Conservation (phyloP, 2,888 invertebrate genomes). For the Drosophila nigritarsus region DNA sequence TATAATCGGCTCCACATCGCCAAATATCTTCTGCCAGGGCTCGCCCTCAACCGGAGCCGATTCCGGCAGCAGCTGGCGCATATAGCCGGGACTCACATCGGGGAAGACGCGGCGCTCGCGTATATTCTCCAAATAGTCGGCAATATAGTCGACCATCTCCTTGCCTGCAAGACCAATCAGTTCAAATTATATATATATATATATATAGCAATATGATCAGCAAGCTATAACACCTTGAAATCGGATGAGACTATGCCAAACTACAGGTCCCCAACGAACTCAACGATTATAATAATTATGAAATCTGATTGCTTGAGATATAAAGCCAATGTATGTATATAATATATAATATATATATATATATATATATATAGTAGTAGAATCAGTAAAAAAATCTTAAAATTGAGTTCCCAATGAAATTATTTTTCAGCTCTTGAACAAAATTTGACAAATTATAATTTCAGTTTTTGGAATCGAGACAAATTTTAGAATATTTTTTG, state of each 20-base stretch:
- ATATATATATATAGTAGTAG: too few relatives aligned
- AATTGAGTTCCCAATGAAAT: too few relatives aligned
- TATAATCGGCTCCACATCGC: constrained; percentile 96
- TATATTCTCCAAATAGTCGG: constrained; percentile 97
- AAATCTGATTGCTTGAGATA: neutral
- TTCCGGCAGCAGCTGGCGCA: constrained; percentile 93
- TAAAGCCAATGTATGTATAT: neutral
- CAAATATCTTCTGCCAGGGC: constrained; percentile 95
- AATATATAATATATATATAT: too few relatives aligned
- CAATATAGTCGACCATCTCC: constrained; percentile 99
- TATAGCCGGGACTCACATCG: constrained; percentile 96
- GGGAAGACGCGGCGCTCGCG: constrained; percentile 96
- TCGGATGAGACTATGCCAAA: neutral
- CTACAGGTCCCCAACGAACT: neutral
- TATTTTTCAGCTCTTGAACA: too few relatives aligned
- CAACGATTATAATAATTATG: neutral
- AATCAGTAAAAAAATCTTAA: neutral
- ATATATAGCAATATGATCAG: neutral
- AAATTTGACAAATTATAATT: too few relatives aligned
- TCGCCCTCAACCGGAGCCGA: constrained; percentile 95
- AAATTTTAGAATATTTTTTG: too few relatives aligned
- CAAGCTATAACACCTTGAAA: neutral
- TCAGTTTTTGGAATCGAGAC: too few relatives aligned
- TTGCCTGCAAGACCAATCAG: constrained; percentile 88
- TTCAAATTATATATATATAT: too few relatives aligned